phyloP scores from a whole-genome alignment of 2,113 vertebrate species.

The Spheniscus mendiculus region DNA sequence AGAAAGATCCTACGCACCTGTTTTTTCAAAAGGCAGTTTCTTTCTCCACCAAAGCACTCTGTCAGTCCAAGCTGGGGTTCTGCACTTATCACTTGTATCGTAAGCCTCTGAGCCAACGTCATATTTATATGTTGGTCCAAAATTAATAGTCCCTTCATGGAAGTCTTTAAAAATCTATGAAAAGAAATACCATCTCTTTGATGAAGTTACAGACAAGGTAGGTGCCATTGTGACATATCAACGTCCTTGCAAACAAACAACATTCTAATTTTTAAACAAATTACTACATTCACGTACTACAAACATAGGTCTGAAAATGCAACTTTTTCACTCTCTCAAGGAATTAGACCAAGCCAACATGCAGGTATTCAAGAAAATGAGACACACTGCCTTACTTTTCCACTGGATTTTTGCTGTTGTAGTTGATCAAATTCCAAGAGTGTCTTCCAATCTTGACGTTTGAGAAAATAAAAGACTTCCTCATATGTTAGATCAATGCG shows the following conservation, averaged over 20 bases:
- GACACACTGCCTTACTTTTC: constrained; percentile 71
- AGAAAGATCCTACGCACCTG: constrained; percentile 46
- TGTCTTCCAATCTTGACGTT: constrained; percentile 81
- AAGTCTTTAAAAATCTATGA: constrained; percentile 83
- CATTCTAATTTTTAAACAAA: neutral
- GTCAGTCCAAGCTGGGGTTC: constrained; percentile 85
- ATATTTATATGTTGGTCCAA: constrained; percentile 84
- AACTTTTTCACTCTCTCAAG: neutral
- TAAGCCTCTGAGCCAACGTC: constrained; percentile 81
- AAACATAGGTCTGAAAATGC: neutral
- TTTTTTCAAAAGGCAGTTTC: constrained; percentile 76
- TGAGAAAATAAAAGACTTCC: constrained; percentile 83
- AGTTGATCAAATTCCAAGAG: constrained; percentile 82
- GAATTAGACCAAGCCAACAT: neutral
- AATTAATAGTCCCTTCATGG: constrained; percentile 81
- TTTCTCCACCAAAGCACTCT: constrained; percentile 84
- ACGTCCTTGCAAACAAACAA: neutral
- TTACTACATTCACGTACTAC: neutral
- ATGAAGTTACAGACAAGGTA: neutral
- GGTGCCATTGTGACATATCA: neutral
- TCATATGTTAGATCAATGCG: constrained; percentile 81
- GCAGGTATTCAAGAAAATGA: neutral
- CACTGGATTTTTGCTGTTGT: constrained; percentile 79
- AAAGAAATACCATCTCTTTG: neutral
- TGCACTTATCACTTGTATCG: constrained; percentile 83